Percentiles rank a stretch among this genome's conserved stretches.
Conservation (phyloP, 2,113 vertebrate genomes). For the Microcebus tavaratra region DNA sequence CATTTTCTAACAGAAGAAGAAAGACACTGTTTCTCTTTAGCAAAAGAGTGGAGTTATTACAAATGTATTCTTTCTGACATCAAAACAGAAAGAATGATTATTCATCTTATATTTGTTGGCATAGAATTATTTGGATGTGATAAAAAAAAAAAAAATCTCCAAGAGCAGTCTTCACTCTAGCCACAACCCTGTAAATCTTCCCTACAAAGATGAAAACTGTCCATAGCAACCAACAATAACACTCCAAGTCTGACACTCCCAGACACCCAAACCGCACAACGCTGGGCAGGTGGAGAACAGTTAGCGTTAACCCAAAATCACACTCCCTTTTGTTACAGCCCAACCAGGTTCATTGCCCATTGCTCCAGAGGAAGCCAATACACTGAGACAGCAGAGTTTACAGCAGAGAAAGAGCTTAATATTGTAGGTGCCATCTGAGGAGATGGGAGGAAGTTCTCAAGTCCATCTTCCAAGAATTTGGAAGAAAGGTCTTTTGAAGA, state of each 20-base stretch:
- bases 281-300: background rate
- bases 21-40: conserved; percentile 22
- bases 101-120: background rate
- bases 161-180: conserved; percentile 22
- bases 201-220: conserved; percentile 1
- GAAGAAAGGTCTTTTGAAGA: too few relatives aligned
- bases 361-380: too few relatives aligned
- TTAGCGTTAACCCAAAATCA: background rate
- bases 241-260: background rate
- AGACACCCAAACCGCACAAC: background rate
- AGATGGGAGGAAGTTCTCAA: too few relatives aligned
- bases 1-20: conserved; percentile 25
- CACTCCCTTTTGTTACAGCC: background rate
- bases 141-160: conserved; percentile 5
- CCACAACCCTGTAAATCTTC: conserved; percentile 28
- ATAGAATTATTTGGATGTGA: conserved; percentile 2
- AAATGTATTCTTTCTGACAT: conserved; percentile 34
- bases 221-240: background rate
- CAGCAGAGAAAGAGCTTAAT: too few relatives aligned
- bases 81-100: conserved; percentile 39
- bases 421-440: too few relatives aligned
- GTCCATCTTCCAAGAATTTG: too few relatives aligned
- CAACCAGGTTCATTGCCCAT: too few relatives aligned
- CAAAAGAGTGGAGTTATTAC: background rate
- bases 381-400: too few relatives aligned